phyloP scores from a whole-genome alignment of 2,888 invertebrate genomes.

The Amitus sp. region DNA sequence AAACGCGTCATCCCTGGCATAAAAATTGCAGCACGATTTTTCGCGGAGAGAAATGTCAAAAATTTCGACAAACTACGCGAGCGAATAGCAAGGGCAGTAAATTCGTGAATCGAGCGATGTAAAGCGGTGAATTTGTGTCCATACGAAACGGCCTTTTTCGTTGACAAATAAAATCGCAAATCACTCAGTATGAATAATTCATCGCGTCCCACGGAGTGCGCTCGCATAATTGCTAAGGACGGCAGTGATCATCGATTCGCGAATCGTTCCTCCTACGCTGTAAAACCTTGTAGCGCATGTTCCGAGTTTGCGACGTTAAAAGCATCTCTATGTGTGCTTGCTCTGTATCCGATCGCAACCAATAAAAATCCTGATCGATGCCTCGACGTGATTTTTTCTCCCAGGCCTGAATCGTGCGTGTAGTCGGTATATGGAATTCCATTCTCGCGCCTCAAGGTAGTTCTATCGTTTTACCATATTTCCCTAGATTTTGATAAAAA shows the following conservation, averaged over 20 bases:
- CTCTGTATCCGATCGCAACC: slow-evolving; percentile 25
- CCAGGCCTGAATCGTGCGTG: background rate
- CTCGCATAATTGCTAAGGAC: slow-evolving; percentile 34
- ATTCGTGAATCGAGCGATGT: slow-evolving; percentile 5
- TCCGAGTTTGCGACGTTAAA: slow-evolving; percentile 17
- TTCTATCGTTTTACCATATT: too few relatives aligned
- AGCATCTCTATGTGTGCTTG: slow-evolving; percentile 22
- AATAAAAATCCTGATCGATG: slow-evolving; percentile 25
- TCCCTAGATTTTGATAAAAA: too few relatives aligned
- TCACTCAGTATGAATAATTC: slow-evolving; percentile 40
- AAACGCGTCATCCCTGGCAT: too few relatives aligned
- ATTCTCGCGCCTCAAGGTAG: background rate
- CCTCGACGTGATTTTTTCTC: background rate
- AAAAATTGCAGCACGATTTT: too few relatives aligned
- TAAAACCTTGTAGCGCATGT: too few relatives aligned
- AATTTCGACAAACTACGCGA: slow-evolving; percentile 6
- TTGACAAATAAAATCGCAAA: slow-evolving; percentile 45
- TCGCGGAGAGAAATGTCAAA: too few relatives aligned
- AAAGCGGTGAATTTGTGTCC: slow-evolving; percentile 8
- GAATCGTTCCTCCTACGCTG: too few relatives aligned
- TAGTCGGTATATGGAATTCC: background rate
- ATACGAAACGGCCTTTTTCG: slow-evolving; percentile 21
- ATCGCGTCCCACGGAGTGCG: slow-evolving; percentile 31
- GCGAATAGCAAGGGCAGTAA: background rate
- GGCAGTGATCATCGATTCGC: slow-evolving; percentile 39